These are phyloP conservation scores for Elymnias hypermnestra DNA, from an alignment of 1,140 invertebrate genomes.

Conservation along the genomic window DNA sequence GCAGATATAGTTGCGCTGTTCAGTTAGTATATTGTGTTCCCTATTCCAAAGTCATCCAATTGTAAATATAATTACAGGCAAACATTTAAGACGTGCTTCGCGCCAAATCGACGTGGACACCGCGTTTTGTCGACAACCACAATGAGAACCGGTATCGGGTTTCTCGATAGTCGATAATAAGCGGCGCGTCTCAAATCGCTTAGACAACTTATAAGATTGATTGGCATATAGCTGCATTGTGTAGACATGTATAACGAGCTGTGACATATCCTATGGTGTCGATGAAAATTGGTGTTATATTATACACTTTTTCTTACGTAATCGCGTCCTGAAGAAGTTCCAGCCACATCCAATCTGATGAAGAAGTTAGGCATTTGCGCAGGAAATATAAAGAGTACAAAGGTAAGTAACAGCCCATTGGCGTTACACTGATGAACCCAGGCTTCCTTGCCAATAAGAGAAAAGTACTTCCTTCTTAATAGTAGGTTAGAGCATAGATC, in stretches of 20 bases:
- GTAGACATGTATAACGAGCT: constrained; percentile 29
- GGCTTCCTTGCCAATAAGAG: too few relatives aligned
- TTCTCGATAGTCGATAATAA: constrained; percentile 31
- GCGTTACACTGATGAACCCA: too few relatives aligned
- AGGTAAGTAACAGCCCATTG: too few relatives aligned
- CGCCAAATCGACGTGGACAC: constrained; percentile 29
- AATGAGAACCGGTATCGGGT: constrained; percentile 23
- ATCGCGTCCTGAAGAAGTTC: too few relatives aligned
- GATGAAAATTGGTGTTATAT: neutral
- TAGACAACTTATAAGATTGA: constrained; percentile 35
- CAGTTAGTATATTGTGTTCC: too few relatives aligned
- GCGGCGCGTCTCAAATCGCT: constrained; percentile 34
- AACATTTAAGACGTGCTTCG: constrained; percentile 20
- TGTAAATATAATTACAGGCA: constrained; percentile 20
- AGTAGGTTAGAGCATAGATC: too few relatives aligned
- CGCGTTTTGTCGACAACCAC: constrained; percentile 32
- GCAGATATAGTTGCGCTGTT: too few relatives aligned
- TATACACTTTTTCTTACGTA: constrained; percentile 3
- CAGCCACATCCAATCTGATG: too few relatives aligned
- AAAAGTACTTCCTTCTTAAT: too few relatives aligned
- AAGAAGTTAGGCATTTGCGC: too few relatives aligned
- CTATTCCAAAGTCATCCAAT: constrained; percentile 18
- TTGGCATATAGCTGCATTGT: constrained; percentile 26
- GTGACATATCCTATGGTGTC: constrained; percentile 18
- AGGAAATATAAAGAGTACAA: too few relatives aligned